Evolutionary conservation across 2,888 invertebrate genomes (phyloP).

Genomic region (Schizotus pectinicornis): DNA sequence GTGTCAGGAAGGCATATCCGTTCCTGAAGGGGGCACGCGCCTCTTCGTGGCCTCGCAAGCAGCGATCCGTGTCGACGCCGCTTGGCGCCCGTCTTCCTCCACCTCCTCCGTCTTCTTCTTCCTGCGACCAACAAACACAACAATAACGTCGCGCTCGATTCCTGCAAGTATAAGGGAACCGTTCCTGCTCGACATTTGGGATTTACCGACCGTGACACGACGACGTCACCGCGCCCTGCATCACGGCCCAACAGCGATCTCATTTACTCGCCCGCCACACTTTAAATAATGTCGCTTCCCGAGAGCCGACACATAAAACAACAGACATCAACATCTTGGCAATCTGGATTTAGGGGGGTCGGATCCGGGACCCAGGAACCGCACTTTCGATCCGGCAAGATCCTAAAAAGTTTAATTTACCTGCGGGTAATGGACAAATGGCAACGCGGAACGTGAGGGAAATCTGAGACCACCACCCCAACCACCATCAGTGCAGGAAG

Average conservation of each 20-base stretch:
- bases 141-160: slow-evolving; percentile 15
- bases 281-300: slow-evolving; percentile 32
- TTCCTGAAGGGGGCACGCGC: slow-evolving; percentile 19
- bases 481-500: no score
- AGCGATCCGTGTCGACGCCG: slow-evolving; percentile 21
- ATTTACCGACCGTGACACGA: slow-evolving; percentile 43
- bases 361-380: background rate
- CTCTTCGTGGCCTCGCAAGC: slow-evolving; percentile 9
- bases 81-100: no score
- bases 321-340: slow-evolving; percentile 7
- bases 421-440: no score
- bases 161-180: slow-evolving; percentile 16
- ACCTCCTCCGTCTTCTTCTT: background rate
- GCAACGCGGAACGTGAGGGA: no score
- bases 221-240: slow-evolving; percentile 36
- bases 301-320: slow-evolving; percentile 3
- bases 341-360: slow-evolving; percentile 2
- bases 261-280: slow-evolving; percentile 32
- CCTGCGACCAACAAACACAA: slow-evolving; percentile 18
- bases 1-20: slow-evolving; percentile 6
- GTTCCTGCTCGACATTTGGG: slow-evolving; percentile 31
- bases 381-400: no score
- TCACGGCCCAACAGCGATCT: slow-evolving; percentile 32
- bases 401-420: no score
- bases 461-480: no score